Percentiles rank a stretch among this genome's conserved stretches.
These are phyloP conservation scores for Perca schrenkii DNA, from an alignment of 2,113 vertebrate genomes.

Conservation along the genomic window DNA sequence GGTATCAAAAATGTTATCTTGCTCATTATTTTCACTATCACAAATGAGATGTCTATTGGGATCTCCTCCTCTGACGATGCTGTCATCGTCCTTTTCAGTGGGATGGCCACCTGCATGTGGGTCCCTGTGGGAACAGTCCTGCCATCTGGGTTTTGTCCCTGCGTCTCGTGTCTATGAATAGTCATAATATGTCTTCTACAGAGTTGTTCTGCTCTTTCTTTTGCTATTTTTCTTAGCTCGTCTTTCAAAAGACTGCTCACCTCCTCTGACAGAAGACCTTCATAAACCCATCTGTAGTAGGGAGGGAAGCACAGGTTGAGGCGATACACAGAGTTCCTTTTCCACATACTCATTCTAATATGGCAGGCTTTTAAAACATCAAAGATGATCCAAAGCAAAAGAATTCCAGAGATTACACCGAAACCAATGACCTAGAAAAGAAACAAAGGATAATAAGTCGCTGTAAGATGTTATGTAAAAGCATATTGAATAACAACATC, in stretches of 20 bases:
- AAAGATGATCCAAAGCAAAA: background rate
- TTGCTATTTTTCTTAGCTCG: background rate
- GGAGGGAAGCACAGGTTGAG: background rate
- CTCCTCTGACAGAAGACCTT: background rate
- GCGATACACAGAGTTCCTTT: background rate
- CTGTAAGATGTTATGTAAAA: too few relatives aligned
- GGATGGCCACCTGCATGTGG: too few relatives aligned
- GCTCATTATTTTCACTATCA: background rate
- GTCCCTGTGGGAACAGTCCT: too few relatives aligned
- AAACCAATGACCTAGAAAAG: background rate
- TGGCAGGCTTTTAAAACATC: too few relatives aligned
- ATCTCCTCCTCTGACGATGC: too few relatives aligned
- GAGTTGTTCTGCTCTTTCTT: background rate
- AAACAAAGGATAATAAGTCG: background rate
- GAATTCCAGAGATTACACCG: background rate
- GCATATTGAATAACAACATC: background rate
- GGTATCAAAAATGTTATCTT: background rate
- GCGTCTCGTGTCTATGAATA: background rate
- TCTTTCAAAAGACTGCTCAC: background rate
- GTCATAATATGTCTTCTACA: rapidly evolving
- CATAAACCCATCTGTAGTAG: background rate
- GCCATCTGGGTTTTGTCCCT: too few relatives aligned
- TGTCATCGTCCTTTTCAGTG: too few relatives aligned
- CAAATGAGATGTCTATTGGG: background rate
- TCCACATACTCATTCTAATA: background rate